Evolutionary conservation across 1,140 invertebrate species (phyloP).

Genomic region (Diprion similis): DNA sequence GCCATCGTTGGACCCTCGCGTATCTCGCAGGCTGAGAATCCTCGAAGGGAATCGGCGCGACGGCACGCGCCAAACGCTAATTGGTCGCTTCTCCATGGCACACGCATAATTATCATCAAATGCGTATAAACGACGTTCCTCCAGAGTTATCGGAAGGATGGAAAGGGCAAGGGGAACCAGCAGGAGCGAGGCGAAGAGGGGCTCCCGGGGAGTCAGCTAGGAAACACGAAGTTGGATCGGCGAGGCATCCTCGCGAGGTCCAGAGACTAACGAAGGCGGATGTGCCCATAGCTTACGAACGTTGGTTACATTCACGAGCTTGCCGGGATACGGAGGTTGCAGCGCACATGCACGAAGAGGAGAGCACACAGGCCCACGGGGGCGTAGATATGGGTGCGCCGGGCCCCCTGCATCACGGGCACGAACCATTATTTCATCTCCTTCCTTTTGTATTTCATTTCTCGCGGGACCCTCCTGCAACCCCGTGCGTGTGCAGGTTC

Average conservation of each 20-base stretch:
- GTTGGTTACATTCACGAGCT: not conserved
- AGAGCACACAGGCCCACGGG: conserved; percentile 52
- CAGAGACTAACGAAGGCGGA: conserved; percentile 4
- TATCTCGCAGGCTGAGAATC: no score
- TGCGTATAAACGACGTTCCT: no score
- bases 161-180: no score
- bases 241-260: not conserved
- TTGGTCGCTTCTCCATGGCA: no score
- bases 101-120: no score
- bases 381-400: conserved; percentile 61
- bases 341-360: conserved; percentile 13
- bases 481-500: not conserved
- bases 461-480: conserved; percentile 28
- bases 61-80: no score
- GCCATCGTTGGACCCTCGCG: no score
- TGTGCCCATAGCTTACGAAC: conserved; percentile 3
- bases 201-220: no score
- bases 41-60: no score
- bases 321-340: not conserved
- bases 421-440: conserved; percentile 61
- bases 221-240: no score
- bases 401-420: conserved; percentile 38
- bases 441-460: conserved; percentile 58
- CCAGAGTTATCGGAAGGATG: no score
- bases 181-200: no score